A percentile compares a stretch with the other conserved stretches of the same genome.
phyloP scores from a whole-genome alignment of 2,113 vertebrate genomes.

The Corythornis vintsioides region DNA sequence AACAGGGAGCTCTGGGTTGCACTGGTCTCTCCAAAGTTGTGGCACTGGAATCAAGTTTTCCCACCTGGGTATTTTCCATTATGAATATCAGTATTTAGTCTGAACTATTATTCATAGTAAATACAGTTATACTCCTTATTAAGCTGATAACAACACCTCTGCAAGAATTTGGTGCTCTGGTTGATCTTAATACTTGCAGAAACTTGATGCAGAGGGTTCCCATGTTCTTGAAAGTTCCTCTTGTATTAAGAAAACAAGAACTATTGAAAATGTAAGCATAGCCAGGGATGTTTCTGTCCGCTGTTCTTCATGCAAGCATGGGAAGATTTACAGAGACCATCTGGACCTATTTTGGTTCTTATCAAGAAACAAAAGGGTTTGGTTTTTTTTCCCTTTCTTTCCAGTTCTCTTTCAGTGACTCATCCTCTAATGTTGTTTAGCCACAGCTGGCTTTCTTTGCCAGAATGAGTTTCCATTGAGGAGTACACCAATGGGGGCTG shows the following conservation, averaged over 20 bases:
- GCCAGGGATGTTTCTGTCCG: background rate
- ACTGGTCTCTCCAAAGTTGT: background rate
- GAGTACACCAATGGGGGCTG: background rate
- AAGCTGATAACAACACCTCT: background rate
- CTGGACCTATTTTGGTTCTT: conserved; percentile 28
- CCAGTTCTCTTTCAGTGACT: conserved; percentile 16
- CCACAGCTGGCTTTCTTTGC: conserved; percentile 15
- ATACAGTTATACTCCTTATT: background rate
- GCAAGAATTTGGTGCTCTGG: background rate
- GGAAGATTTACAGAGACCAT: background rate
- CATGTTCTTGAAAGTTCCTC: background rate
- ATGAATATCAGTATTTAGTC: background rate
- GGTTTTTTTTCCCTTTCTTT: background rate
- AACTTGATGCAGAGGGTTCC: background rate
- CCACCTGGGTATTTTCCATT: background rate
- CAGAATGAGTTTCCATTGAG: conserved; percentile 17
- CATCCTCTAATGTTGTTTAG: conserved; percentile 13
- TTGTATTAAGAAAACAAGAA: background rate
- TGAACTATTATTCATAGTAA: background rate
- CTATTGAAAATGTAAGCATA: background rate
- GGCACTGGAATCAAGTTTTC: background rate
- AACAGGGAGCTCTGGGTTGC: background rate
- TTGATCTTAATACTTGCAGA: background rate
- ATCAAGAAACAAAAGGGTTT: background rate
- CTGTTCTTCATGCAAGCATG: background rate